phyloP scores from a whole-genome alignment of 1,140 invertebrate species.

The Mesaphorura yosii region DNA sequence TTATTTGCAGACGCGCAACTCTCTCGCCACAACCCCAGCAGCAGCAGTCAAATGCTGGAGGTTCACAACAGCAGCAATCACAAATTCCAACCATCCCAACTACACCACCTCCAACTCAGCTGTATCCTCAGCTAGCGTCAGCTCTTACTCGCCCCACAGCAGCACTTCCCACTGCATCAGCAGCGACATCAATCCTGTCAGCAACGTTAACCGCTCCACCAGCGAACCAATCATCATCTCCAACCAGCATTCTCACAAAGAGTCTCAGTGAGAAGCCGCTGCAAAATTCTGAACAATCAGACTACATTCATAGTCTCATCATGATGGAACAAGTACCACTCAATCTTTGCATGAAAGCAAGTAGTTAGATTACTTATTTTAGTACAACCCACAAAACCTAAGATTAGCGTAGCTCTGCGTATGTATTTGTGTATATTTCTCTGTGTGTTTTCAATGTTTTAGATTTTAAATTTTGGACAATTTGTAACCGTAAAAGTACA shows the following conservation, averaged over 20 bases:
- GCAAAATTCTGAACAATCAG: slow-evolving; percentile 10
- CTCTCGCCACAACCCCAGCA: slow-evolving; percentile 30
- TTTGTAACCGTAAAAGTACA: too few species aligned
- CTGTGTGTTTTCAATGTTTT: too few species aligned
- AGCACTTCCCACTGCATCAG: background rate
- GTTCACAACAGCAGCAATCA: background rate
- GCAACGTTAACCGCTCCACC: slow-evolving; percentile 1
- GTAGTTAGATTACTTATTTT: too few species aligned
- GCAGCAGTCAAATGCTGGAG: background rate
- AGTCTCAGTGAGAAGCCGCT: slow-evolving; percentile 63
- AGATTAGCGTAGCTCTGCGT: too few species aligned
- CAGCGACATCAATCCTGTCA: background rate
- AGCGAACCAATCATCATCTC: slow-evolving; percentile 21
- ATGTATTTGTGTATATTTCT: too few species aligned
- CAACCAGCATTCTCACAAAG: slow-evolving; percentile 70
- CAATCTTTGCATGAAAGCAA: background rate
- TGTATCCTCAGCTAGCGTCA: slow-evolving; percentile 31
- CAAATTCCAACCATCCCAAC: slow-evolving; percentile 1
- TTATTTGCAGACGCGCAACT: slow-evolving; percentile 31
- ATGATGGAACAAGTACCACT: slow-evolving; percentile 16
- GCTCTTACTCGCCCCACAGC: slow-evolving; percentile 24
- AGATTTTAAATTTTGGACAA: too few species aligned
- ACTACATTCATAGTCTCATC: slow-evolving; percentile 29
- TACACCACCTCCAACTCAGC: slow-evolving; percentile 19
- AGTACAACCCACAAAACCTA: too few species aligned